A percentile compares a stretch with the other conserved stretches of the same genome.
These are phyloP conservation scores for Epinotia brunnichana DNA, from an alignment of 2,888 invertebrate genomes.

Conservation along the genomic window DNA sequence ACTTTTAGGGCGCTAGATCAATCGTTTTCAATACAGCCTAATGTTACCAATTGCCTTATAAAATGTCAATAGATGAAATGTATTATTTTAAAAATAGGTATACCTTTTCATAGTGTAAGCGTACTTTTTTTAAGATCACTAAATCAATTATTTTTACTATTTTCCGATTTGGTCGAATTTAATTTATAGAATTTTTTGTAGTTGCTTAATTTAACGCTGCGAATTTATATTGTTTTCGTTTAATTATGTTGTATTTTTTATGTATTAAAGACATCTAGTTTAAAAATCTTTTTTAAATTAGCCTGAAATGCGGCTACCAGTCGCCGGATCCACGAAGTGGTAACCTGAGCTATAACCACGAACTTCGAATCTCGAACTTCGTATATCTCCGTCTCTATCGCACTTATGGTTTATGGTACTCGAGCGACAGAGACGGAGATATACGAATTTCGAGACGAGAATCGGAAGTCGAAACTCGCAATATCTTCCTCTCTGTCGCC, in stretches of 20 bases:
- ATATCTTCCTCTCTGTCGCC: too few species aligned
- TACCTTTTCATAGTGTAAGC: conserved; percentile 36
- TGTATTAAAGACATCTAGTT: conserved; percentile 38
- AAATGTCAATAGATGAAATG: conserved; percentile 44
- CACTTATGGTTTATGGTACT: too few species aligned
- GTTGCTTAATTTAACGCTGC: conserved; percentile 19
- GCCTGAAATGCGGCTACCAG: not conserved
- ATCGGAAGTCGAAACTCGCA: too few species aligned
- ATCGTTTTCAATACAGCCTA: conserved; percentile 26
- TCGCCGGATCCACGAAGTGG: too few species aligned
- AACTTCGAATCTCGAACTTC: too few species aligned
- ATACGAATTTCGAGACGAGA: too few species aligned
- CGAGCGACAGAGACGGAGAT: too few species aligned
- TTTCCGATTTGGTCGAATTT: conserved; percentile 29
- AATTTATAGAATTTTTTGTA: conserved; percentile 21
- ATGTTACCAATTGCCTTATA: conserved; percentile 42
- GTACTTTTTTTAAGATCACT: conserved; percentile 39
- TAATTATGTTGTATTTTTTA: conserved; percentile 40
- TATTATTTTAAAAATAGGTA: conserved; percentile 48
- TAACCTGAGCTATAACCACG: too few species aligned
- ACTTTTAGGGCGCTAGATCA: conserved; percentile 35
- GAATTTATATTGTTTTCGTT: conserved; percentile 27
- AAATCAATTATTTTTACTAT: conserved; percentile 34
- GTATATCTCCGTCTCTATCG: too few species aligned
- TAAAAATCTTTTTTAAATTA: not conserved